Percentiles rank a stretch among this genome's conserved stretches.
Conservation (phyloP, 2,113 vertebrate genomes). For the Gambusia holbrooki region DNA sequence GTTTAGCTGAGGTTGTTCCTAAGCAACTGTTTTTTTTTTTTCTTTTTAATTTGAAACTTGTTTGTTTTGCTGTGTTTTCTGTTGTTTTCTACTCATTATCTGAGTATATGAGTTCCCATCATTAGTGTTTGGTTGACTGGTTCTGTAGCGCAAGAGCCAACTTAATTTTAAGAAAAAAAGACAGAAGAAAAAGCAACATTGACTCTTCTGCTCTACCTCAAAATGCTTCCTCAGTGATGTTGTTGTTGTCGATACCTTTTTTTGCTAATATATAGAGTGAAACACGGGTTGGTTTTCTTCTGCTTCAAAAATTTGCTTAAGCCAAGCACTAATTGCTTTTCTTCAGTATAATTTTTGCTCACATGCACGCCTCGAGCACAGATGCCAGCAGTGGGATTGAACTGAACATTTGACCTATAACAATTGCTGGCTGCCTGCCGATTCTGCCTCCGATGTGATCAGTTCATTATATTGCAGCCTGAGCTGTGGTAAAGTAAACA, state of each 20-base stretch:
- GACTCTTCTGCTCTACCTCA: not conserved
- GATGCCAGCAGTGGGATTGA: slow-evolving; percentile 8
- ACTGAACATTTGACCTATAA: slow-evolving; percentile 33
- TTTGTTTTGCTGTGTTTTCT: slow-evolving; percentile 55
- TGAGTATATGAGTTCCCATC: slow-evolving; percentile 12
- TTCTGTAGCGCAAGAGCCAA: slow-evolving; percentile 7
- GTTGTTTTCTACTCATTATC: slow-evolving; percentile 52
- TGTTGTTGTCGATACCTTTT: not conserved
- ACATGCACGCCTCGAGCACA: not conserved
- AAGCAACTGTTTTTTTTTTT: slow-evolving; percentile 67
- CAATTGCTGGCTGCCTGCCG: slow-evolving; percentile 19
- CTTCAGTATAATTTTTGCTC: not conserved
- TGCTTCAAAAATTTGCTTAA: not conserved
- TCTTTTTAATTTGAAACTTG: slow-evolving; percentile 53
- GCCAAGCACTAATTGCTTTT: not conserved
- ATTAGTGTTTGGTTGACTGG: slow-evolving; percentile 27
- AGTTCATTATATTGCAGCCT: slow-evolving; percentile 22
- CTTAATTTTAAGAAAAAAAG: slow-evolving; percentile 3
- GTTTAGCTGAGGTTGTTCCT: slow-evolving; percentile 76
- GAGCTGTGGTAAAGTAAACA: slow-evolving; percentile 1
- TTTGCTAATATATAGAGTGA: not conserved
- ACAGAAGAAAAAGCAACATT: not conserved
- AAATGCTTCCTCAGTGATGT: not conserved
- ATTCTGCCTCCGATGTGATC: slow-evolving; percentile 4
- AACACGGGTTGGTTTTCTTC: not conserved